Evolutionary conservation across 2,888 invertebrate genomes (phyloP).

Genomic region (Agonum fuliginosum): DNA sequence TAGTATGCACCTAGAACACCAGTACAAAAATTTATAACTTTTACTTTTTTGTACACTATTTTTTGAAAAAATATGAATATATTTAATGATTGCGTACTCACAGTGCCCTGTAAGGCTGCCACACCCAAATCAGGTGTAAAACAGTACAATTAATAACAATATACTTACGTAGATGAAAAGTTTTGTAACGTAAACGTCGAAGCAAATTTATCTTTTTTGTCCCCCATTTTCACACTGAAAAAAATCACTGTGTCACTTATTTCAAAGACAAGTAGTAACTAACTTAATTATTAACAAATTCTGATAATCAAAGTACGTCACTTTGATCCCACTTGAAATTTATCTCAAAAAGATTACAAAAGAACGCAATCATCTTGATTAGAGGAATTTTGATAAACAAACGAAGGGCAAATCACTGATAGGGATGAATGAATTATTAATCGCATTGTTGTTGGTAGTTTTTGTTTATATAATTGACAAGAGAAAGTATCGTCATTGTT

Average conservation of each 20-base stretch:
- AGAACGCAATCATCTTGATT: not conserved
- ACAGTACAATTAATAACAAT: not conserved
- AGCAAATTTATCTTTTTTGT: constrained; percentile 68
- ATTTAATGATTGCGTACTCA: not conserved
- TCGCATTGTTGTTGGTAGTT: no score
- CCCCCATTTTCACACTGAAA: constrained; percentile 61
- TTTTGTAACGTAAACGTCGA: constrained; percentile 70
- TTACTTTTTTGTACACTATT: no score
- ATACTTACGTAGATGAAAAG: constrained; percentile 71
- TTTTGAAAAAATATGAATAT: no score
- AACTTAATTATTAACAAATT: not conserved
- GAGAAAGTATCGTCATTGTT: no score
- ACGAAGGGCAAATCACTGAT: no score
- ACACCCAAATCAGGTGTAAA: no score
- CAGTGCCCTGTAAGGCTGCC: no score
- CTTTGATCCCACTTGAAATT: not conserved
- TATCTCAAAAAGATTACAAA: not conserved
- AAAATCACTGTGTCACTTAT: not conserved
- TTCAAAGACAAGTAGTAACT: not conserved
- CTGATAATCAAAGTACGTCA: not conserved
- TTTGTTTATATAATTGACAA: no score
- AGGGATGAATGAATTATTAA: no score
- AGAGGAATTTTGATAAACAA: no score
- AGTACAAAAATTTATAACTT: no score
- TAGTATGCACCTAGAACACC: no score